Evolutionary conservation across 2,888 invertebrate species (phyloP), one percentile per base, ranked within the genome.

Genomic region (Drosophila kambysellisi): DNA sequence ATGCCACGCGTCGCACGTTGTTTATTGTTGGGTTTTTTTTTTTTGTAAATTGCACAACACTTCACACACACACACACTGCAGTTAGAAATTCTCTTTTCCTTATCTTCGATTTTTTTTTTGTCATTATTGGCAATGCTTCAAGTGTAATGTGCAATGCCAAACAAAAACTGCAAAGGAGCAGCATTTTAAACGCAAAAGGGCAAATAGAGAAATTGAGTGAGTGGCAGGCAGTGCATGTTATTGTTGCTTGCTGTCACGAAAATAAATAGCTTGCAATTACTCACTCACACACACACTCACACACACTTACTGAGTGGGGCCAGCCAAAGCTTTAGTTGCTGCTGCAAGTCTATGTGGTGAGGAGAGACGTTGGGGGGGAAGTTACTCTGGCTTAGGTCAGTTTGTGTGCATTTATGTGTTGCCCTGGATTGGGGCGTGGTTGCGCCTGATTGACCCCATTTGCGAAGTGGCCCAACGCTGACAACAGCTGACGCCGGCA

Each of bases 51-150:
- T 81, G 76, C 77, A 81, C 74, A 68, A 66, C 63, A 70, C 29
- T 11, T 20, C 15, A n/a, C 32, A 37, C 15, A 48, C 17, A 29
- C 29, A 58, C n/a, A 33, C n/a, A 41, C 41, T 75, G 78, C 77
- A 67, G 65, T 75, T 69, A 67, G 63, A 77, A 33, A 17, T 11
- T 48, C 53, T 64, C 39, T 37, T 41, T 57, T 54, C 29, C 17
- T 37, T 8, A 53, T 43, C 54, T 59, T 68, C 51, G 59, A 68
- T 59, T 54, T 17, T 48, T 50, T 72, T 58, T 66, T 59, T 70
- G 58, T 60, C 53, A 53, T 74, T 68, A 77, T 82, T 83, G 82
- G 82, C 83, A 82, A 63, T 63, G 70, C 71, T 73, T 82, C 80
- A 81, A 77, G 50, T 70, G 74, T 69, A 56, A 48, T 66, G 76